These are phyloP conservation scores for Syngnathus acus DNA, from an alignment of 2,797 vertebrate species.

Conservation along the genomic window DNA sequence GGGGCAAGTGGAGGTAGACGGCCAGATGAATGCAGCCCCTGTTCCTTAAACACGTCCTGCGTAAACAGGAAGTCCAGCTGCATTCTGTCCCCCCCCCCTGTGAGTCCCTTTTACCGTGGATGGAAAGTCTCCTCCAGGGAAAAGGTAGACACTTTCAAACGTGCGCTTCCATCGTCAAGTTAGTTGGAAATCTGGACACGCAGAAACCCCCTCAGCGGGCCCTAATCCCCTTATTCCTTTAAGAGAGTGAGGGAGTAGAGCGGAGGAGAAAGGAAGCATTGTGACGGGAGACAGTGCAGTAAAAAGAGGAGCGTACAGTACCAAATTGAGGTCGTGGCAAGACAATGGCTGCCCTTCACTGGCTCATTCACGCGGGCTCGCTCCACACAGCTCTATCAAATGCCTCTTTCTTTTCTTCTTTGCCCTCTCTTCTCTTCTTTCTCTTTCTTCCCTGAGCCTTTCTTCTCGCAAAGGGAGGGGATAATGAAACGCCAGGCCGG, in stretches of 20 bases:
- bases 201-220: conserved; percentile 80
- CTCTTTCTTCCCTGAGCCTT: conserved; percentile 65
- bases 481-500: conserved; percentile 59
- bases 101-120: conserved; percentile 14
- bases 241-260: conserved; percentile 71
- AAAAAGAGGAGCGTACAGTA: conserved; percentile 94
- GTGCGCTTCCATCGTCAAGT: conserved; percentile 47
- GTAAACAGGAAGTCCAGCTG: conserved; percentile 89
- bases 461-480: conserved; percentile 72
- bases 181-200: conserved; percentile 95
- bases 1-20: conserved; percentile 38
- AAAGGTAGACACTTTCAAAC: conserved; percentile 9
- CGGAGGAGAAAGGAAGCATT: conserved; percentile 90
- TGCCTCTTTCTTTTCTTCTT: conserved; percentile 77
- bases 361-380: conserved; percentile 85
- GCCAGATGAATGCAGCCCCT: conserved; percentile 81
- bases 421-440: conserved; percentile 55
- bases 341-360: conserved; percentile 96
- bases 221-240: conserved; percentile 92
- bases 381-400: conserved; percentile 93
- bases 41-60: conserved; percentile 84
- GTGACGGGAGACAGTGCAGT: conserved; percentile 91
- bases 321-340: conserved; percentile 95
- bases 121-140: conserved; percentile 17
- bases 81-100: conserved; percentile 26